Base-by-base conservation (phyloP, 2,797 vertebrate species). In the Petrocephalus sullivani region DNA sequence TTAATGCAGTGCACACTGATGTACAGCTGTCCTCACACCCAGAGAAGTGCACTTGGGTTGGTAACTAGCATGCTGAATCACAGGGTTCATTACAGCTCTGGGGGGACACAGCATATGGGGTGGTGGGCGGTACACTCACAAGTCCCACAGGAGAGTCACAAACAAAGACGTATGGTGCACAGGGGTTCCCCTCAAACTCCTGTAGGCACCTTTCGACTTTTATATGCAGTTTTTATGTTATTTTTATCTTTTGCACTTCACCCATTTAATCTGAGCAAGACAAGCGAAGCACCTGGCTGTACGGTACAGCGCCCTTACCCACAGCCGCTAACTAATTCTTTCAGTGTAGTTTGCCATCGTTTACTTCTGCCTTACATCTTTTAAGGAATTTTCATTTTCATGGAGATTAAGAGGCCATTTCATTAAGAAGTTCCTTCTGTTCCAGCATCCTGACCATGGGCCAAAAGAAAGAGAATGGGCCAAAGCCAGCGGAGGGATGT, bases 331-430 rank as follows among this genome's bases (percentile, higher is more conserved):
- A 37, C 71, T 46, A 46, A 19, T 5, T 75, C 14, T 16, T 75
- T 75, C 14, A 19, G 12, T 19, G 6, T 37, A 19, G 16, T 46
- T 78, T 19, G 4, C 37, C 37, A 78, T 46, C 37, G 37, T 46
- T 78, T 78, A n/a, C 67, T 78, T 78, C 71, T 78, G 71, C 71
- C 71, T 78, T 78, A 37, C 71, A 46, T 46, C 12, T 46, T 78
- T 19, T 16, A n/a, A 4, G 5, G 16, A 78, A 46, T 37, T 78
- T 75, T 75, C 33, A 75, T 67, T 67, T 67, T 33, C 71, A 78
- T 78, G 71, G 71, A 78, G 37, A 37, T 46, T 37, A 75, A 37
- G 71, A 46, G 37, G 14, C 16, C 37, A 78, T 78, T 78, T 78
- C 37, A 78, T 78, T 78, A 46, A 78, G 71, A 78, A 33, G 71